Percentiles rank a stretch among this genome's conserved stretches.
Conservation (phyloP, 2,888 invertebrate species). For the Pyrrhosoma nymphula region DNA sequence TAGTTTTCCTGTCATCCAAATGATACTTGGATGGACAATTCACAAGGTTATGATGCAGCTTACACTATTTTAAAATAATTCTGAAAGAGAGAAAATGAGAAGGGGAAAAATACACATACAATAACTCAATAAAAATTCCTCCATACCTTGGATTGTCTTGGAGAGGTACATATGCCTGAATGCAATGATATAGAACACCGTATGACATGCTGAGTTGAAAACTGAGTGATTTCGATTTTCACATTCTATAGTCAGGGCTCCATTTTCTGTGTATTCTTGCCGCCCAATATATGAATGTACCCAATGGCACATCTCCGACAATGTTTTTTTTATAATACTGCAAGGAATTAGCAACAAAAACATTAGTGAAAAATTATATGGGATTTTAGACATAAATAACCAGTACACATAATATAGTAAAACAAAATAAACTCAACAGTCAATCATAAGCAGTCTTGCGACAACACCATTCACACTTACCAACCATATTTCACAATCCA, state of each 20-base stretch:
- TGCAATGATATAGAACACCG: slow-evolving; percentile 94
- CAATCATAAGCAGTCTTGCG: too few relatives aligned
- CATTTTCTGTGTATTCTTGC: slow-evolving; percentile 81
- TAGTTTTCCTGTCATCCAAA: too few relatives aligned
- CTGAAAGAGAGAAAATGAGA: too few relatives aligned
- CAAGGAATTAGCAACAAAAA: slow-evolving; percentile 72
- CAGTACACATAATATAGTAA: too few relatives aligned
- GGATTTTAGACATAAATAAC: too few relatives aligned
- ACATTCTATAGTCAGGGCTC: slow-evolving; percentile 73
- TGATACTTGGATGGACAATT: too few relatives aligned
- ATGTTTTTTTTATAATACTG: slow-evolving; percentile 83
- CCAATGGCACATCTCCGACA: slow-evolving; percentile 89
- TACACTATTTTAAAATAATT: too few relatives aligned
- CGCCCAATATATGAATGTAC: slow-evolving; percentile 89
- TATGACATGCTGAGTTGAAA: slow-evolving; percentile 95
- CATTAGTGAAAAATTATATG: slow-evolving; percentile 41
- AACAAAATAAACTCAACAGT: too few relatives aligned
- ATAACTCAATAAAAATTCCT: background rate
- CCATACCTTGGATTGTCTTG: slow-evolving; percentile 87
- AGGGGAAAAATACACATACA: too few relatives aligned
- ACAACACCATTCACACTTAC: too few relatives aligned
- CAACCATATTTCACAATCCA: too few relatives aligned
- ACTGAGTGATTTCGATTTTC: slow-evolving; percentile 85
- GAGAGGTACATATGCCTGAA: slow-evolving; percentile 93
- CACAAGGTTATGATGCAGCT: too few relatives aligned